phyloP scores from a whole-genome alignment of 2,113 vertebrate species.

The Chloroceryle aenea region DNA sequence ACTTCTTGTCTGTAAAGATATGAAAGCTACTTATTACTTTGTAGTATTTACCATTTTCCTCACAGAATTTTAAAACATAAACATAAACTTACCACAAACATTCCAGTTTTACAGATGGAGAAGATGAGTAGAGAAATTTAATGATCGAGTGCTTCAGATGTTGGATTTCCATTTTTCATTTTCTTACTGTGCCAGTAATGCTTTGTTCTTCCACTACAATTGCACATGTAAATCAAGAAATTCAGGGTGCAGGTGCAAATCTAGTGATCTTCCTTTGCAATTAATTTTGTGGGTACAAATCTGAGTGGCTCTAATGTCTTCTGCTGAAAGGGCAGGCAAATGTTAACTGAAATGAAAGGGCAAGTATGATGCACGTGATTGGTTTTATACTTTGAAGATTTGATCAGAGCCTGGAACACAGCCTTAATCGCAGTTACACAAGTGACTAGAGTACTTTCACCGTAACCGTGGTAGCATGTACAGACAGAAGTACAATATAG shows the following conservation, averaged over 20 bases:
- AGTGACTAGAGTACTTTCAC: background rate
- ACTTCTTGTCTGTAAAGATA: background rate
- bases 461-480: background rate
- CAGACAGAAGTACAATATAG: rapidly evolving
- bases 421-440: background rate
- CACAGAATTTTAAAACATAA: background rate
- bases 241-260: background rate
- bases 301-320: background rate
- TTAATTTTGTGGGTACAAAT: background rate
- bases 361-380: background rate
- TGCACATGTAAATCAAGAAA: background rate
- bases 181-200: background rate
- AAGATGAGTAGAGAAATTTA: background rate
- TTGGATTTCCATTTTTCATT: background rate
- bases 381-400: background rate
- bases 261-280: background rate
- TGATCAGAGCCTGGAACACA: background rate
- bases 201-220: background rate
- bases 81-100: background rate
- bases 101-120: background rate
- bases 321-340: background rate
- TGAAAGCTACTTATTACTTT: background rate
- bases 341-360: background rate
- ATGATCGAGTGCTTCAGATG: background rate
- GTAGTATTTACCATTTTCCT: background rate